phyloP scores from a whole-genome alignment of 2,888 invertebrate species.

The Aporophyla nigra region DNA sequence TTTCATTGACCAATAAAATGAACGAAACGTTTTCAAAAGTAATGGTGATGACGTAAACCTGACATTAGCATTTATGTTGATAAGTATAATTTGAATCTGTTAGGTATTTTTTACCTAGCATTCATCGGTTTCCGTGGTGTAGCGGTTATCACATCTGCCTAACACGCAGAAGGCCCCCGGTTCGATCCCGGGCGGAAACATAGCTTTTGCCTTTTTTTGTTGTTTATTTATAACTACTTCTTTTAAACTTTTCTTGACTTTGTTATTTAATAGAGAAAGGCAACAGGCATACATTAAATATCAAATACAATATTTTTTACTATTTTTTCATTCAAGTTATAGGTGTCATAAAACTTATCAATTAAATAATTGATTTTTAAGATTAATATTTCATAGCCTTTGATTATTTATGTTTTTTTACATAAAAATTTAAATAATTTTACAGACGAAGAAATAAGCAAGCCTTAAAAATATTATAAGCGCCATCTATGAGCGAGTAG shows the following conservation, averaged over 20 bases:
- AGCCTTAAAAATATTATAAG: not conserved
- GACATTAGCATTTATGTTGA: too few species aligned
- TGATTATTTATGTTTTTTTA: too few species aligned
- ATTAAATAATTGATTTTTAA: not conserved
- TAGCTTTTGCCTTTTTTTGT: slow-evolving; percentile 63
- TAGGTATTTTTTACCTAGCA: rapidly evolving
- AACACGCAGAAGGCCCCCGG: slow-evolving; percentile 98
- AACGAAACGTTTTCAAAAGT: too few species aligned
- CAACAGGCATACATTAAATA: not conserved
- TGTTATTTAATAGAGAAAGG: not conserved
- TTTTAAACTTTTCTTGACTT: not conserved
- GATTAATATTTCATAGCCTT: too few species aligned
- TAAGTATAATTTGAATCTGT: not conserved
- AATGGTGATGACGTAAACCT: too few species aligned
- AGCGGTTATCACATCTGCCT: slow-evolving; percentile 98
- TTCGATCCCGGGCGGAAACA: slow-evolving; percentile 97
- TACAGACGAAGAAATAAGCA: too few species aligned
- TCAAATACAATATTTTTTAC: too few species aligned
- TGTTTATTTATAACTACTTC: too few species aligned
- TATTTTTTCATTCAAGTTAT: not conserved
- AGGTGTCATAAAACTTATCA: not conserved
- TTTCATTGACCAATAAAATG: too few species aligned
- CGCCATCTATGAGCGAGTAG: slow-evolving; percentile 52
- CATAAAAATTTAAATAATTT: too few species aligned
- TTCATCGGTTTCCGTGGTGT: slow-evolving; percentile 94